A percentile compares a stretch with the other conserved stretches of the same genome.
Conservation (phyloP, 2,888 invertebrate genomes). For the Polydrusus pterygomalis region DNA sequence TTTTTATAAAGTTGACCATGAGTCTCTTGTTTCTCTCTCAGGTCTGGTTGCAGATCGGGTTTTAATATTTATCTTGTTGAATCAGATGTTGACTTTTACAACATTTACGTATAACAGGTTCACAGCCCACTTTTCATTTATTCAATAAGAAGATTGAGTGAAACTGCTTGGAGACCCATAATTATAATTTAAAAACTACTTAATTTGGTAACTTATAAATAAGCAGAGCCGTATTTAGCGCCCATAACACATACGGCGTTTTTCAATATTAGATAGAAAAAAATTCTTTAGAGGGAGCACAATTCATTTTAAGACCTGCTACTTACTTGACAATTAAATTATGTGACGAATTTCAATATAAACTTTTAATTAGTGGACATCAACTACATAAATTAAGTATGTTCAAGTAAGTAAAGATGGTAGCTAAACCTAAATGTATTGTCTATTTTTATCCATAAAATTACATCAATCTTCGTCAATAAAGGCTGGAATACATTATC, state of each 20-base stretch:
- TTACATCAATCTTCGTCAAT: not conserved
- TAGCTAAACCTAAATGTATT: too few species aligned
- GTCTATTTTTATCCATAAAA: too few species aligned
- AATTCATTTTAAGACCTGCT: too few species aligned
- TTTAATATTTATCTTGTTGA: constrained; percentile 18
- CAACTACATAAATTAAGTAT: too few species aligned
- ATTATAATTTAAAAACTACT: constrained; percentile 24
- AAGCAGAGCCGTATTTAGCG: not conserved
- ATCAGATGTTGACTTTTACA: constrained; percentile 26
- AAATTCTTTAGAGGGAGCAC: too few species aligned
- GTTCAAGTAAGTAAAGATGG: too few species aligned
- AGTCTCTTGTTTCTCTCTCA: constrained; percentile 19
- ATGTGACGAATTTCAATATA: too few species aligned
- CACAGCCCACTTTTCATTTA: constrained; percentile 13
- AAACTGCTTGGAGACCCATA: constrained; percentile 1
- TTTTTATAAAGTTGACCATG: constrained; percentile 29
- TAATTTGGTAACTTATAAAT: constrained; percentile 7
- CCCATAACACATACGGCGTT: too few species aligned
- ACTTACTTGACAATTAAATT: too few species aligned
- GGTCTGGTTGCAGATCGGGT: constrained; percentile 34
- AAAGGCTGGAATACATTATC: not conserved
- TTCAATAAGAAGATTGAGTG: constrained; percentile 14
- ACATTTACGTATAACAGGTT: constrained; percentile 10
- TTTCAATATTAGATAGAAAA: too few species aligned
- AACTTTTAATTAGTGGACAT: too few species aligned